Evolutionary conservation across 1,140 invertebrate species (phyloP).

Genomic region (Orchestia grillus): DNA sequence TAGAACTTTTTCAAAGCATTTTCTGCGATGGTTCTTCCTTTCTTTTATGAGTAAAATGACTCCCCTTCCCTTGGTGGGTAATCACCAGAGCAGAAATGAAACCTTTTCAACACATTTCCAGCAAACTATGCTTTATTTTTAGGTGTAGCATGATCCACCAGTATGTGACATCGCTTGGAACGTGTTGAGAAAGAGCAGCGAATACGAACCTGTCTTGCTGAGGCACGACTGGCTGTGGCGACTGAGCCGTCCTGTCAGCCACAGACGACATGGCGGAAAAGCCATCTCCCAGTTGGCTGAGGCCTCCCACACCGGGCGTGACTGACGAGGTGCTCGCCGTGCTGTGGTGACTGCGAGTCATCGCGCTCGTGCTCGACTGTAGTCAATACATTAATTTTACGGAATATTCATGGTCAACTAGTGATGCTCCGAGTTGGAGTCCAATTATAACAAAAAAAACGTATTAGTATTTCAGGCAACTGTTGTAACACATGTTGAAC

Average conservation of each 20-base stretch:
- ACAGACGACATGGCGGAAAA: conserved; percentile 16
- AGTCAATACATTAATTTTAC: neutral
- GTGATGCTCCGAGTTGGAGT: neutral
- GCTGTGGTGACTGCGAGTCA: conserved; percentile 45
- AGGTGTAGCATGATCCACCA: too few relatives aligned
- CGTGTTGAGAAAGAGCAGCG: too few relatives aligned
- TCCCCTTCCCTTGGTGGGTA: too few relatives aligned
- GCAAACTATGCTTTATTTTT: too few relatives aligned
- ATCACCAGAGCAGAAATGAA: too few relatives aligned
- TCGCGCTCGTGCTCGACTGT: neutral
- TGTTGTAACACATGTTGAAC: too few relatives aligned
- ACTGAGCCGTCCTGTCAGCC: neutral
- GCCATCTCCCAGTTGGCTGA: conserved; percentile 47
- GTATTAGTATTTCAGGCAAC: neutral
- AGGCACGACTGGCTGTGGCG: conserved; percentile 19
- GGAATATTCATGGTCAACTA: neutral
- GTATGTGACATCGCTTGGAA: too few relatives aligned
- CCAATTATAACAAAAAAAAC: neutral
- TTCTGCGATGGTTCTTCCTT: too few relatives aligned
- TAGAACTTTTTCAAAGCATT: too few relatives aligned
- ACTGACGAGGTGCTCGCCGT: conserved; percentile 14
- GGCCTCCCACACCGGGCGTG: conserved; percentile 4
- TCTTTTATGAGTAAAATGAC: too few relatives aligned
- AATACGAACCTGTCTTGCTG: neutral
- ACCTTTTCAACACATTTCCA: too few relatives aligned